These are phyloP conservation scores for Drosophila diplacantha DNA, from an alignment of 2,888 invertebrate genomes.

Conservation along the genomic window DNA sequence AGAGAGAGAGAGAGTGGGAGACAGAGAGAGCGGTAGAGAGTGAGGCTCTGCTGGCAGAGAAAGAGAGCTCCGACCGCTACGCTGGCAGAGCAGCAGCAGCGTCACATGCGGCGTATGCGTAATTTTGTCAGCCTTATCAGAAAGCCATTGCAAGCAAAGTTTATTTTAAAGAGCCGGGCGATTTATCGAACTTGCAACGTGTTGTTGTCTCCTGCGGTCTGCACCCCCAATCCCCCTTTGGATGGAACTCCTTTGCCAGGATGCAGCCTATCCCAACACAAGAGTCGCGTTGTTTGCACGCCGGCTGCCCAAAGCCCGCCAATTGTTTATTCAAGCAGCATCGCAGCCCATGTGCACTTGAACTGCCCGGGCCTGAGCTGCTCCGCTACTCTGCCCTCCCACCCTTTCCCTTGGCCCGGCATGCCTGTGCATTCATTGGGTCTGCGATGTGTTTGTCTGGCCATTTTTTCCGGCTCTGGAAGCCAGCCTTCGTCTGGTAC, in stretches of 20 bases:
- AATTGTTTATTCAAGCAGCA: slow-evolving; percentile 68
- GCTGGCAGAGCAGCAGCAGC: slow-evolving; percentile 20
- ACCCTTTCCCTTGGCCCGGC: slow-evolving; percentile 3
- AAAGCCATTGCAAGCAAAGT: slow-evolving; percentile 43
- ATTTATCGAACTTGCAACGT: slow-evolving; percentile 41
- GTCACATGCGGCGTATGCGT: slow-evolving; percentile 58
- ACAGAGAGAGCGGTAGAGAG: neutral
- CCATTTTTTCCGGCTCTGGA: slow-evolving; percentile 34
- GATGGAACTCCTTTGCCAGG: slow-evolving; percentile 3
- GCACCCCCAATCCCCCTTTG: neutral
- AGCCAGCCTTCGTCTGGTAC: slow-evolving; percentile 6
- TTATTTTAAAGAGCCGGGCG: slow-evolving; percentile 43
- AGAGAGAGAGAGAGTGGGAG: slow-evolving; percentile 9
- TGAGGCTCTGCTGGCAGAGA: slow-evolving; percentile 3
- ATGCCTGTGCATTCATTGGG: slow-evolving; percentile 51
- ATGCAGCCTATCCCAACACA: slow-evolving; percentile 24
- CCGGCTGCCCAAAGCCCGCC: slow-evolving; percentile 50
- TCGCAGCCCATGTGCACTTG: slow-evolving; percentile 38
- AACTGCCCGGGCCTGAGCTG: slow-evolving; percentile 15
- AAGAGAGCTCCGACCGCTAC: slow-evolving; percentile 10
- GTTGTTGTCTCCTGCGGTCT: slow-evolving; percentile 37
- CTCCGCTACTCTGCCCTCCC: neutral
- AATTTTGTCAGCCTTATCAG: slow-evolving; percentile 46
- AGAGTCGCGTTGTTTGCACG: slow-evolving; percentile 54
- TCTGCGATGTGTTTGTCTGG: slow-evolving; percentile 46